Evolutionary conservation across 92 coral and sea anemone genomes (phyloP).

Genomic region (Porites lobata): DNA sequence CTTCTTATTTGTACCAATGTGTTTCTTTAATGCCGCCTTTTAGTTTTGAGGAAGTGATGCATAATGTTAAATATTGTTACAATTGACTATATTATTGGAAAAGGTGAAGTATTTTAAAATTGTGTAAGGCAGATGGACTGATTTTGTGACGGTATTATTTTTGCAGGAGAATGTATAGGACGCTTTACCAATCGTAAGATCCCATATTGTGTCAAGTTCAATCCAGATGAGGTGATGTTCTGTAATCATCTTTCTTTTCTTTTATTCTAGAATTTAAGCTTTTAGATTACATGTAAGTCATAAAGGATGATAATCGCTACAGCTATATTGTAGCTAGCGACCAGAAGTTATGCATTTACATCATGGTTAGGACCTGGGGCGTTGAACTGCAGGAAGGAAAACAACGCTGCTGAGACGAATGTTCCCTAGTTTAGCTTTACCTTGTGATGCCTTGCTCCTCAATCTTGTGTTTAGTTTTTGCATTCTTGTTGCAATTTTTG

Average conservation of each 20-base stretch:
- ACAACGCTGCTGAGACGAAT: too few relatives aligned
- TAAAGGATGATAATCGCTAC: too few relatives aligned
- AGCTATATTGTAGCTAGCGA: too few relatives aligned
- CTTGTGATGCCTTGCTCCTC: too few relatives aligned
- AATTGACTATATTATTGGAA: not conserved
- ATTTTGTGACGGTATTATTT: not conserved
- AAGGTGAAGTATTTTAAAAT: not conserved
- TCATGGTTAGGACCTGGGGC: too few relatives aligned
- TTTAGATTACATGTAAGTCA: not conserved
- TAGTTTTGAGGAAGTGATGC: not conserved
- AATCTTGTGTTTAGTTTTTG: too few relatives aligned
- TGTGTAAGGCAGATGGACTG: not conserved
- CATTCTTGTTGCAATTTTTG: too few relatives aligned
- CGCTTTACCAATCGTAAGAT: constrained; percentile 93
- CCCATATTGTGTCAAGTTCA: constrained; percentile 97
- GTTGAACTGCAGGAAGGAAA: too few relatives aligned
- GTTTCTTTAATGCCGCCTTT: not conserved
- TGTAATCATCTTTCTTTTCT: not conserved
- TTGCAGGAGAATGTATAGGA: constrained; percentile 91
- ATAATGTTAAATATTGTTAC: not conserved
- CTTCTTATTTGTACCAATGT: too few relatives aligned
- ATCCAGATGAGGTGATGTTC: constrained; percentile 93
- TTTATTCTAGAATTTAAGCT: not conserved
- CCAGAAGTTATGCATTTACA: too few relatives aligned
- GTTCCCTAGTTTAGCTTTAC: too few relatives aligned